Evolutionary conservation across 2,113 vertebrate genomes (phyloP), one percentile per base, ranked within the genome.

Genomic region (Heterocephalus glaber): DNA sequence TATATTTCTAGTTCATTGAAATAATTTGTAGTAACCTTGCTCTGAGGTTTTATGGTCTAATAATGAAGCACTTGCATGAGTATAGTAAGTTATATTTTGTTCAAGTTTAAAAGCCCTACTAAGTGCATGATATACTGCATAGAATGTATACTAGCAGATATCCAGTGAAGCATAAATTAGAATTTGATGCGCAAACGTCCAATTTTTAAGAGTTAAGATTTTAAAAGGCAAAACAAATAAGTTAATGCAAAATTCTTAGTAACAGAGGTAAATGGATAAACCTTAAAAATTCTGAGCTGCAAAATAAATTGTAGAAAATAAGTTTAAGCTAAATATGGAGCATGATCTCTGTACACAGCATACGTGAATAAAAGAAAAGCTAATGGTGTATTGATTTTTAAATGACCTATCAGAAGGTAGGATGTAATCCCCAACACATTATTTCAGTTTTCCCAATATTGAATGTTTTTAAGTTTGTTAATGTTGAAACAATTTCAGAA

Each of bases 121-220:
- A 98, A 96, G 91, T 98, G 98, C 98, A 98, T 98, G 98, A 97
- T 97, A 97, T 87, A 97, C 96, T 74, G 89, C 96, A 97, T 97
- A 97, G 96, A 96, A 90, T 97, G 91, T 97, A 95, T 94, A 97
- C 96, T 97, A 96, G 80, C 90, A 97, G 96, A 96, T 96, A 85
- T 95, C 97, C 97, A 95, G 95, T 94, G 93, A 89, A 87, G 96
- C 95, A 95, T 97, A 97, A 97, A 95, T 72, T 95, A 95, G 79
- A 90, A 92, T 4, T 91, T 83, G 82, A 94, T 98, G 96, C 97
- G 81, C 89, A 96, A 80, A 97, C 96, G 86, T 97, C 96, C 97
- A 68, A 47, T 89, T 97, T 94, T 95, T 96, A 96, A 94, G 93
- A 84, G 76, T 94, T 96, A 90, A 16, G 56, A 79, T 4, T 89